Evolutionary conservation across 2,113 vertebrate species (phyloP), one percentile per base, ranked within the genome.

Genomic region (Poicephalus gulielmi): DNA sequence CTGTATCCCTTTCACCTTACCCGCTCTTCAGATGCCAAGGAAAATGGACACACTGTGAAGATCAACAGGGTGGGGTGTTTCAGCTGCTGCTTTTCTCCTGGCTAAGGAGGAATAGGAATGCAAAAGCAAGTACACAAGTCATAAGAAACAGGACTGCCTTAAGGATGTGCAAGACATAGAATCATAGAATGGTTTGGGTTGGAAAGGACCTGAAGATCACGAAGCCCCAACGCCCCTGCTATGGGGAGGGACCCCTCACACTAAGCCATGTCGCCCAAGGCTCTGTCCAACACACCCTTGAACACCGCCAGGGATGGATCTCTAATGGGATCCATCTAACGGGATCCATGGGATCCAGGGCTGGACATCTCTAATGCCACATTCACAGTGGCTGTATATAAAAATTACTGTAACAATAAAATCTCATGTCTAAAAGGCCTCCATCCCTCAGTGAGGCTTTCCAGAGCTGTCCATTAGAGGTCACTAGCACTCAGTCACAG

Each of bases 401-500:
- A 79, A 90, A 91, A 31, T 20, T 30, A 69, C 31, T 2, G 0
- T 24, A 57, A 69, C 53, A 39, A 41, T 35, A 67, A 76, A 63
- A 33, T 9, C 9, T 31, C 1, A 0, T 14, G 46, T 70, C 44
- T 47, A 37, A 60, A 62, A 62, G 68, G 22, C 23, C 28, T 91
- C 37, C 41, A 28, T 53, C 30, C 63, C 19, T 31, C 53, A 8
- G 20, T 3, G 37, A 73, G 49, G 67, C 46, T 73, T 75, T 82
- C 70, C 80, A 63, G 69, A 89, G 35, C 63, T 74, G 35, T 41
- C 91, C 75, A 52, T 94, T 91, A 88, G 92, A 90, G 78, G 75
- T 83, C 94, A 88, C 66, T 60, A 92, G 39, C 74, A 78, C 49
- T 33, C 67, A 89, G 50, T 7, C 49, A 60, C 78, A 82, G 75